Evolutionary conservation across 2,113 vertebrate species (phyloP).

Genomic region (Perca schrenkii): DNA sequence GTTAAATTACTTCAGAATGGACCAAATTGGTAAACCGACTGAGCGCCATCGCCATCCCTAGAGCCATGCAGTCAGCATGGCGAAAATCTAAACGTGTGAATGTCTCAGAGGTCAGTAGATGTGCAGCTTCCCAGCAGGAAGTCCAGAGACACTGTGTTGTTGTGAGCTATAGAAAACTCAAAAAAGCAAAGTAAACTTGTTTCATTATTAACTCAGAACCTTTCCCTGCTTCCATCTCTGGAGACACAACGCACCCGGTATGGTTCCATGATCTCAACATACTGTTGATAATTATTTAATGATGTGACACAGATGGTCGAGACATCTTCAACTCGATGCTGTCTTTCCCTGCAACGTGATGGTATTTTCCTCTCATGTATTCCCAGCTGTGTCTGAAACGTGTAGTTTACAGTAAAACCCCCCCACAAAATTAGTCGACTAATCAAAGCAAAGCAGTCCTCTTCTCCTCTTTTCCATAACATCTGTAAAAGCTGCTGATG

Average conservation of each 20-base stretch:
- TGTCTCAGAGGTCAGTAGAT: background rate
- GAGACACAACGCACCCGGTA: slow-evolving; percentile 8
- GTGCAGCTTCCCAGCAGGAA: background rate
- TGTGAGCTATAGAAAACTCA: background rate
- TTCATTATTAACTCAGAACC: slow-evolving; percentile 25
- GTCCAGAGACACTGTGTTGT: background rate
- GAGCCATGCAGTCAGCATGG: background rate
- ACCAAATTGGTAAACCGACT: background rate
- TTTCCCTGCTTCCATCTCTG: slow-evolving; percentile 3
- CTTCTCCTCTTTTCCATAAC: slow-evolving; percentile 29
- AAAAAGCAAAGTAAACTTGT: background rate
- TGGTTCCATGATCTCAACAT: slow-evolving; percentile 35
- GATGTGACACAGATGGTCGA: slow-evolving; percentile 37
- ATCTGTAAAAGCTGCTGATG: slow-evolving; percentile 33
- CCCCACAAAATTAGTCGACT: background rate
- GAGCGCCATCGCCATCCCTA: background rate
- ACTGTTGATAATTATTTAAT: slow-evolving; percentile 45
- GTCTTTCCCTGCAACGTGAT: slow-evolving; percentile 14
- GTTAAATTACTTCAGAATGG: background rate
- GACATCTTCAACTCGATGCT: background rate
- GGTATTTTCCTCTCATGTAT: background rate
- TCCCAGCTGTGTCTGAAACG: slow-evolving; percentile 18
- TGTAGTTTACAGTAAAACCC: background rate
- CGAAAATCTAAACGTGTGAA: background rate
- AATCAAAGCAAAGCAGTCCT: slow-evolving; percentile 20